Evolutionary conservation across 2,797 vertebrate genomes (phyloP).

Genomic region (Sebastes nivosus): DNA sequence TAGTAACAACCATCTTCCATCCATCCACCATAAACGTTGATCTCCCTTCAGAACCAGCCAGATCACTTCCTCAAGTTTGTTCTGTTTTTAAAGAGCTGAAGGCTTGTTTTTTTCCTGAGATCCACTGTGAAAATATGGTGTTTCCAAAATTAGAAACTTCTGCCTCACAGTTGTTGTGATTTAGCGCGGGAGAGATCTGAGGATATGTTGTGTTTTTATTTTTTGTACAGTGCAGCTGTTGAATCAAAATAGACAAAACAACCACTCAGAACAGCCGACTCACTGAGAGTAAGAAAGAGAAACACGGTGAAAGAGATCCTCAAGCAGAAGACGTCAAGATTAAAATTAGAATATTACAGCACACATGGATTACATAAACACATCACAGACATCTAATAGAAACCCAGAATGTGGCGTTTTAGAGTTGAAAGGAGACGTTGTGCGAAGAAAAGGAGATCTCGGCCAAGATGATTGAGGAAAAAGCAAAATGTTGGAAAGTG

Average conservation of each 20-base stretch:
- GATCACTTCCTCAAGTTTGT: slow-evolving; percentile 4
- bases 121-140: neutral
- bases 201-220: neutral
- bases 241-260: slow-evolving; percentile 9
- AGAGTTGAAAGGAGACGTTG: neutral
- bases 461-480: neutral
- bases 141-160: slow-evolving; percentile 12
- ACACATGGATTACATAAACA: neutral
- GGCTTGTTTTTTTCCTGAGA: slow-evolving; percentile 15
- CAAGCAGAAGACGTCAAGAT: neutral
- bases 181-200: slow-evolving; percentile 21
- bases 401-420: neutral
- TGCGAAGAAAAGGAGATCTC: neutral
- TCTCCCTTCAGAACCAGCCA: slow-evolving; percentile 74
- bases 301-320: neutral
- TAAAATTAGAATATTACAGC: neutral
- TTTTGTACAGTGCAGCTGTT: slow-evolving; percentile 6
- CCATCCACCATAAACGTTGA: slow-evolving; percentile 77
- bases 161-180: slow-evolving; percentile 13
- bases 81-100: neutral
- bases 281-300: neutral
- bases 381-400: neutral
- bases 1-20: slow-evolving; percentile 72
- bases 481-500: neutral
- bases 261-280: neutral